Evolutionary conservation across 2,113 vertebrate species (phyloP), one percentile per base, ranked within the genome.

Genomic region (Glaucidium brasilianum): DNA sequence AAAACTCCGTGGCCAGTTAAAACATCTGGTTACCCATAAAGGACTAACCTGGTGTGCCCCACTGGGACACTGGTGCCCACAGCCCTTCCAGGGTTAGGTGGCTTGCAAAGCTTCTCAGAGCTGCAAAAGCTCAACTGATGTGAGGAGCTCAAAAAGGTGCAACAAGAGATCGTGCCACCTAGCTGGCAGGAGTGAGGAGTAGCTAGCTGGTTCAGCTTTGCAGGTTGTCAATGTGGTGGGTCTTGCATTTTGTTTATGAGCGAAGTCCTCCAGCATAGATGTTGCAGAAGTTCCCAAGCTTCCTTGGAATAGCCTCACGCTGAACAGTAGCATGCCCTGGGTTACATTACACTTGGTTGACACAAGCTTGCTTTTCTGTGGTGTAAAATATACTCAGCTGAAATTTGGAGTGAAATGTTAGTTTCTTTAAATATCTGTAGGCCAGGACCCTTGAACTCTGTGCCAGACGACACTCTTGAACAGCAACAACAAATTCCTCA

Each of bases 201-300:
- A 32, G 18, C 30, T 3, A 32, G 18, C 30, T 21, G 12, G 47
- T 53, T 60, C 35, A 35, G 43, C 55, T 68, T 29, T 45, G 15
- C 55, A 45, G 39, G 4, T 1, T 20, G 16, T 15, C 18, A 80
- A 41, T 18, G 55, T 0, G 1, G 27, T n/a, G 64, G 21, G 15
- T 43, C 1, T 0, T n/a, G 37, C 59, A 27, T 29, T 68, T 43
- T 49, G 52, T 34, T 83, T 10, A 6, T 25, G 56, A 50, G n/a
- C 0, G 0, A 59, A 67, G 80, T 55, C 37, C 23, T 64, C 50
- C 53, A 35, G 41, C 7, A 23, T 3, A 1, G 2, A 8, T 21
- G 27, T 56, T 62, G 60, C 72, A 34, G 76, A 55, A 66, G 66
- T 35, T 86, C 45, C 63, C 0, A 1, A 62, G 34, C 39, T 68